Base-by-base conservation (phyloP, 2,797 vertebrate genomes). In the Naso thynnoides region DNA sequence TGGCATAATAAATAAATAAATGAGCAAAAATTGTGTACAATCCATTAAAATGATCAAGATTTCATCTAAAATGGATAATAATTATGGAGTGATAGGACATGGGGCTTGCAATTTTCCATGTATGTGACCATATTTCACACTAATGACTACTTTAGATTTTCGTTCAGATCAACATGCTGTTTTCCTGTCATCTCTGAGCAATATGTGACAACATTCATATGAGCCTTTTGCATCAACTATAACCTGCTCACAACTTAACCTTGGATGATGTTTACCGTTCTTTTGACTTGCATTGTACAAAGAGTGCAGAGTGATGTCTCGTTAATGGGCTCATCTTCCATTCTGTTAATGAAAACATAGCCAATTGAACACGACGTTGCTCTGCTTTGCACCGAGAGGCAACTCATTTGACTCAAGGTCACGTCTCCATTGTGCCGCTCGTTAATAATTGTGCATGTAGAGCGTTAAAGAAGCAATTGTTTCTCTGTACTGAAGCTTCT, bases 361-460 rank as follows among this genome's bases (percentile, higher is more conserved):
- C 50, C 67, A 86, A 86, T 81, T 79, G 78, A 91, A 88, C 78
- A 52, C 48, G 3, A 33, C n/a, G 27, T 53, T 16, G 66, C 79
- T 83, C 83, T 47, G 78, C 82, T 84, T 88, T 70, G 76, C 61
- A 48, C 73, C 0, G 70, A 78, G 68, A 77, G 79, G 76, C 69
- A 47, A 83, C 77, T 80, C 70, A 53, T 89, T 89, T 81, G 70
- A 81, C 83, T 79, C 77, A 85, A 90, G 90, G 92, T 91, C 82
- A 58, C n/a, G 64, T 63, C 76, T 68, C 66, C 54, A 78, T 83
- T 86, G 84, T 88, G 75, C 49, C 1, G 23, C 79, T 82, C 24
- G 31, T 88, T 91, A 89, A 84, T 83, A 81, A 79, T 73, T 70
- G 75, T 45, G 58, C 69, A 50, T 55, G 60, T 19, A 14, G 59